Percentiles rank a stretch among this genome's conserved stretches.
Evolutionary conservation across 2,797 vertebrate species (phyloP).

Genomic region (Darevskia nairensis): DNA sequence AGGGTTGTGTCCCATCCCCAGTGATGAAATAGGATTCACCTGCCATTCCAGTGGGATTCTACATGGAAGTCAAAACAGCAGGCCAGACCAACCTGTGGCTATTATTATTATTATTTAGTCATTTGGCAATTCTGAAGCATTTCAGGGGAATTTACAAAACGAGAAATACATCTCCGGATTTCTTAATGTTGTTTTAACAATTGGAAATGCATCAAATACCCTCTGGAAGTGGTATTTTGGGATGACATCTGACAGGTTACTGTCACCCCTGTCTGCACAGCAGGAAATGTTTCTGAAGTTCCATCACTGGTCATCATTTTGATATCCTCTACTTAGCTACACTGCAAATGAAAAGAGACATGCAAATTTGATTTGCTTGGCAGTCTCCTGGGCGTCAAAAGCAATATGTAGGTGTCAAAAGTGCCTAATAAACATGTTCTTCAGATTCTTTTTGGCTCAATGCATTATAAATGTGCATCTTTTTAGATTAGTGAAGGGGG

Average conservation of each 20-base stretch:
- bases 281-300: slow-evolving; percentile 26
- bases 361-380: slow-evolving; percentile 37
- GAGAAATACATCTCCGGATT: not conserved
- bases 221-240: slow-evolving; percentile 2
- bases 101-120: not conserved
- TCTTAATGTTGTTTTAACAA: slow-evolving; percentile 12
- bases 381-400: slow-evolving; percentile 2
- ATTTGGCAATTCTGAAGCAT: not conserved
- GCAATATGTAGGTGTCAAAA: slow-evolving; percentile 39
- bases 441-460: slow-evolving; percentile 28
- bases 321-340: slow-evolving; percentile 21
- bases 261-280: slow-evolving; percentile 10
- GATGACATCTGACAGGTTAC: slow-evolving; percentile 19
- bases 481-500: slow-evolving; percentile 29
- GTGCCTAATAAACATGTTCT: slow-evolving; percentile 34
- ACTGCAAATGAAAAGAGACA: slow-evolving; percentile 20
- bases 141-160: not conserved
- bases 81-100: not conserved
- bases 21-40: too few species aligned
- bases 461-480: slow-evolving; percentile 18
- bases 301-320: slow-evolving; percentile 28
- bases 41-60: too few species aligned
- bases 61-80: not conserved
- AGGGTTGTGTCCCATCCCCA: too few species aligned
- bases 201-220: not conserved